Evolutionary conservation across 2,888 invertebrate genomes (phyloP).

Genomic region (Agrochola circellaris): DNA sequence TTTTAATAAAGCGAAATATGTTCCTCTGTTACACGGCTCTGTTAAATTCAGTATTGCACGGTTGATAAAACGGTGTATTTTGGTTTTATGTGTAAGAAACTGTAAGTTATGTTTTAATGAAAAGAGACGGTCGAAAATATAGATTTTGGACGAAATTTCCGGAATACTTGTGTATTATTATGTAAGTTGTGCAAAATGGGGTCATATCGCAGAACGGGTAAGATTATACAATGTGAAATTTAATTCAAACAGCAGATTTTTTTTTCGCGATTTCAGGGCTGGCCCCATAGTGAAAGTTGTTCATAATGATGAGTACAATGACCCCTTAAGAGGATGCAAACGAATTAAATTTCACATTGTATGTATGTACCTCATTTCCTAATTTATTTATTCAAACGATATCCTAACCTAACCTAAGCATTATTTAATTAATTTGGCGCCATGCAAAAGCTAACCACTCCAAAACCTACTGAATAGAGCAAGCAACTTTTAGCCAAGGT

Average conservation of each 20-base stretch:
- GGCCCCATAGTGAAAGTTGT: too few relatives aligned
- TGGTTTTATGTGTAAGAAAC: neutral
- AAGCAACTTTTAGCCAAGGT: neutral
- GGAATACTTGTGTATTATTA: neutral
- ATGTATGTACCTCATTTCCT: too few relatives aligned
- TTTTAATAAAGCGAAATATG: constrained; percentile 16
- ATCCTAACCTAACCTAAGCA: too few relatives aligned
- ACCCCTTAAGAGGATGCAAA: too few relatives aligned
- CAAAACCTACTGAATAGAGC: neutral
- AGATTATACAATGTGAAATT: too few relatives aligned
- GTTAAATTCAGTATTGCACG: neutral
- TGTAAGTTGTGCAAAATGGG: neutral
- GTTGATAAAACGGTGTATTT: constrained; percentile 1
- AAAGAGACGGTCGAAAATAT: neutral
- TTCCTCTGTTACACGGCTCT: neutral
- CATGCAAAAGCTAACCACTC: neutral
- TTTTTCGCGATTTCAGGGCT: too few relatives aligned
- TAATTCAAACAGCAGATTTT: too few relatives aligned
- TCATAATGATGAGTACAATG: too few relatives aligned
- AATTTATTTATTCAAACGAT: too few relatives aligned
- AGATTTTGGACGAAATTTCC: too few relatives aligned
- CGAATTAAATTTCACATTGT: too few relatives aligned
- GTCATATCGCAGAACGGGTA: neutral
- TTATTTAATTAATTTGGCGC: neutral
- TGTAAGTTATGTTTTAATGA: neutral